Evolutionary conservation across 2,888 invertebrate genomes (phyloP).

Genomic region (Campoplex nolae): DNA sequence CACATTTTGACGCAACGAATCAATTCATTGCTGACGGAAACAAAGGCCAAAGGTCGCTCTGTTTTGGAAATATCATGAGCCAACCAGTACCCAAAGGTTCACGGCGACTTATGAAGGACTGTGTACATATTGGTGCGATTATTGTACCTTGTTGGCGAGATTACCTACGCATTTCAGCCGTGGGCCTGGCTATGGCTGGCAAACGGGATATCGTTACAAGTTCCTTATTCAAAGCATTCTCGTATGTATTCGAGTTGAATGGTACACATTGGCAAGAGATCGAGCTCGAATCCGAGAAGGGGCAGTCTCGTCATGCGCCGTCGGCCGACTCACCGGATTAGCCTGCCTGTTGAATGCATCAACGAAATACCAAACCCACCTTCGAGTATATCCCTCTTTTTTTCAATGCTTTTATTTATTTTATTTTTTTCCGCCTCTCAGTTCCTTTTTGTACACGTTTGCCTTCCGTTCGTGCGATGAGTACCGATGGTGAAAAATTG

Average conservation of each 20-base stretch:
- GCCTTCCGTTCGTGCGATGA: conserved; percentile 47
- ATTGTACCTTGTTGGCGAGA: conserved; percentile 37
- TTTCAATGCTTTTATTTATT: conserved; percentile 31
- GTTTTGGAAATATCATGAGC: not conserved
- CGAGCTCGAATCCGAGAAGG: conserved; percentile 74
- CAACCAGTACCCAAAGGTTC: not conserved
- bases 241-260: conserved; percentile 76
- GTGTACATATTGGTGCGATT: conserved; percentile 18
- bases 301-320: conserved; percentile 73
- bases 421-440: conserved; percentile 19
- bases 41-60: not conserved
- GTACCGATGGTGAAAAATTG: conserved; percentile 41
- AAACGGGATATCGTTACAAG: conserved; percentile 83
- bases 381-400: conserved; percentile 44
- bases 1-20: not conserved
- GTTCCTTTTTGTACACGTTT: conserved; percentile 41
- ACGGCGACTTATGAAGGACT: not conserved
- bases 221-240: conserved; percentile 74
- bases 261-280: conserved; percentile 62
- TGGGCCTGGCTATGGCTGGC: conserved; percentile 72
- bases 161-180: conserved; percentile 44
- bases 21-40: not conserved
- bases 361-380: conserved; percentile 72
- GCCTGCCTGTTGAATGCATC: conserved; percentile 71
- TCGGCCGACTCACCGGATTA: conserved; percentile 83